phyloP scores from a whole-genome alignment of 2,113 vertebrate species.

The Trogon surrucura region DNA sequence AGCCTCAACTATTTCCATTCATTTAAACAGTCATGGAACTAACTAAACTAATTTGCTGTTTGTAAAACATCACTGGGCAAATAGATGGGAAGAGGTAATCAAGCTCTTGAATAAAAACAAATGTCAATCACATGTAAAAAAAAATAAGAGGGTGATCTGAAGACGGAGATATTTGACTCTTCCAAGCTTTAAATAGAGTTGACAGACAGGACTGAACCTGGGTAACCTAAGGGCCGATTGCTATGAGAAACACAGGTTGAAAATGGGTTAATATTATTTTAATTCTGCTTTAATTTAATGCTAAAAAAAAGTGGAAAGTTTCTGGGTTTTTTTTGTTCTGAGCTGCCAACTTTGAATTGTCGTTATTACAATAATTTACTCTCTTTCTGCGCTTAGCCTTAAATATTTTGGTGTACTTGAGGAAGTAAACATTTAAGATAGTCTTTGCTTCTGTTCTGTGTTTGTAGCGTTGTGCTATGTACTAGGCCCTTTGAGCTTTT shows the following conservation, averaged over 20 bases:
- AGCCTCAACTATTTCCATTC: not conserved
- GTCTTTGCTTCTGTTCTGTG: not conserved
- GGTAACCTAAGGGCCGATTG: not conserved
- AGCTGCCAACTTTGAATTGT: not conserved
- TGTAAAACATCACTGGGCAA: conserved; percentile 4
- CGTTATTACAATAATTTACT: not conserved
- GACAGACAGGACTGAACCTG: not conserved
- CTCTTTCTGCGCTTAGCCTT: not conserved
- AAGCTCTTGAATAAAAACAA: not conserved
- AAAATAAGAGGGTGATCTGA: not conserved
- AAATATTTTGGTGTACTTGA: not conserved
- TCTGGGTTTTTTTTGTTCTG: not conserved
- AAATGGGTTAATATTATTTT: not conserved
- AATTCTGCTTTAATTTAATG: not conserved
- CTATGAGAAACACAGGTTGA: not conserved
- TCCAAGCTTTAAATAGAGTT: not conserved
- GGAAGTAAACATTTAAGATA: not conserved
- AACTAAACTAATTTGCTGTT: conserved; percentile 32
- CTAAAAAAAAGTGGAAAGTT: not conserved
- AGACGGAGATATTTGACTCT: not conserved
- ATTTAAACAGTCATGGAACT: not conserved
- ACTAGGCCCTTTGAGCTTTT: not conserved
- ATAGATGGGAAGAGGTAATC: not conserved
- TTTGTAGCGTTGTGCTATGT: fast-evolving
- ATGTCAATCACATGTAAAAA: not conserved